Base-by-base conservation (phyloP, 2,888 invertebrate species). In the Agrochola lychnidis region DNA sequence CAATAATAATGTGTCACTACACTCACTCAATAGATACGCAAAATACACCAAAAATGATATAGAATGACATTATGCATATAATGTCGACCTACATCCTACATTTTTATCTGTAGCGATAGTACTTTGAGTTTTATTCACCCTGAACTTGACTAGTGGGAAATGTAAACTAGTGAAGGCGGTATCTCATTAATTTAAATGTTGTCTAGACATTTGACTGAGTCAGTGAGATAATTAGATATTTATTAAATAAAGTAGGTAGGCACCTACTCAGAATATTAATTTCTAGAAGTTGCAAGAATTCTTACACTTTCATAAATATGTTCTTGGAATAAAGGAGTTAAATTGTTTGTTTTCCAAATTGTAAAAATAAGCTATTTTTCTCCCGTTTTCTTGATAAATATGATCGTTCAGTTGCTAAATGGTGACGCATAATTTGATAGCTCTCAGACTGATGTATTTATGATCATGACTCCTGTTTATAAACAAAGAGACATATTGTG, bases 61-160 rank as follows among this genome's bases (percentile, higher is more conserved):
- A 62, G 16, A 70, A 67, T 81, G 81, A 73, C 30, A 73, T 45
- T 77, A 70, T 42, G 69, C 61, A 70, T 45, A 81, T 56, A 76
- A 2, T 25, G 59, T 62, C 51, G 61, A 66, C 82, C 79, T 75
- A 75, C 25, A 82, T 81, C 70, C 12, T 56, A 22, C 61, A 57
- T 56, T 40, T 36, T 36, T 76, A 82, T 71, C 69, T 61, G 16
- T 0, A 22, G 56, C 61, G 19, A 62, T 45, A 64, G 7, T 67
- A 30, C 30, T 59, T 16, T 40, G 22, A 70, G 61, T 73, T 69
- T 30, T 56, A 68, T 78, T 73, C 42, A 56, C 85, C 85, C 40
- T 81, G 85, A 85, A 85, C 85, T 85, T 85, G 84, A 70, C 71
- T 74, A 53, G 66, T 30, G 12, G 25, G 57, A 59, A 59, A 70